phyloP scores from a whole-genome alignment of 2,888 invertebrate species.

The Helobdella robusta region DNA sequence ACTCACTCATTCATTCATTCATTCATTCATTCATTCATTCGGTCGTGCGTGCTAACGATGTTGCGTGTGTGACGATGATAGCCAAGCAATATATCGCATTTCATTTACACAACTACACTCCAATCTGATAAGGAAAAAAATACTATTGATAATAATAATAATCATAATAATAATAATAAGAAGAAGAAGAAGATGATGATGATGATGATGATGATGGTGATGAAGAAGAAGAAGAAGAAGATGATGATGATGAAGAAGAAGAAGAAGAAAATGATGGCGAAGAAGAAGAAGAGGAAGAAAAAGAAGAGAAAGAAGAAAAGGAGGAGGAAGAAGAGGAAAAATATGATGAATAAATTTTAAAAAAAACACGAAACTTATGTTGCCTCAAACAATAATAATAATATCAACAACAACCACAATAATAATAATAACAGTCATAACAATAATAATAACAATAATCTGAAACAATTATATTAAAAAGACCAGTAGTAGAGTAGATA shows the following conservation, averaged over 20 bases:
- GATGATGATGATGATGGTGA: background rate
- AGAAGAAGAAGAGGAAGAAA: slow-evolving; percentile 13
- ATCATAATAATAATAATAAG: background rate
- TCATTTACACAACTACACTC: too few relatives aligned
- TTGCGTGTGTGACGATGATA: too few relatives aligned
- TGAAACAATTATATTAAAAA: background rate
- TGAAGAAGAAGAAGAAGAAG: background rate
- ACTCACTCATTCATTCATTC: too few relatives aligned
- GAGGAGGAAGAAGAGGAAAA: background rate
- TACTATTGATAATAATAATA: background rate
- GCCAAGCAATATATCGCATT: too few relatives aligned
- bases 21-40: background rate
- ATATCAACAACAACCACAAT: too few relatives aligned
- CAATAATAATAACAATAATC: background rate
- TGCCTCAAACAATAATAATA: background rate
- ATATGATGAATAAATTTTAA: background rate
- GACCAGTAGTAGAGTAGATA: background rate
- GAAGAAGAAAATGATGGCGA: slow-evolving; percentile 5
- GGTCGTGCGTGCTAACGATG: background rate
- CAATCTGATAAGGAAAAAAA: too few relatives aligned
- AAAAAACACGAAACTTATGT: background rate
- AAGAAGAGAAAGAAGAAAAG: slow-evolving; percentile 12
- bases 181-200: background rate
- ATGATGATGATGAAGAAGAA: slow-evolving; percentile 13
- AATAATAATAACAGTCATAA: background rate